Evolutionary conservation across 37 sponge, comb jelly and placozoan species (phyloP), one percentile per base, ranked within the genome.

Genomic region (Bolinopsis microptera): DNA sequence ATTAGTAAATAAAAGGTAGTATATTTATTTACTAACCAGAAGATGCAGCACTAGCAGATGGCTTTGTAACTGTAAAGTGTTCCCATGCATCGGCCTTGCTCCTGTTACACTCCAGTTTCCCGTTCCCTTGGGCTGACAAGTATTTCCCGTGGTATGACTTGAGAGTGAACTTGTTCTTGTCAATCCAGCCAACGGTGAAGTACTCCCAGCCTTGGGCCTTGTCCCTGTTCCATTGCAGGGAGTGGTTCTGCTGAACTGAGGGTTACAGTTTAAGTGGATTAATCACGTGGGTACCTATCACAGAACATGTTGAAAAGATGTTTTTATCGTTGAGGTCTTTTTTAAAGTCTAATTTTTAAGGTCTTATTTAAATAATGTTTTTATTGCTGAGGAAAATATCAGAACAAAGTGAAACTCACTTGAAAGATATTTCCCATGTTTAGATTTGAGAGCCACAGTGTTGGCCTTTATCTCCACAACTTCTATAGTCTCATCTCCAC

Each of bases 401-500:
- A n/a, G n/a, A n/a, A n/a, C n/a, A n/a, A n/a, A n/a, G n/a, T n/a
- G n/a, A n/a, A 40, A 86, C 90, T 26, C 26, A 86, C 90, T 48
- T 23, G 90, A 86, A 5, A 86, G 90, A 40, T 40, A 86, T 86
- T 86, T 86, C 2, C 90, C 90, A 27, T 24, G 1, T 33, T 8
- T 39, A 16, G 90, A 86, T n/a, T 41, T 86, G 61, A 86, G 61
- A 86, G 90, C 90, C n/a, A 86, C 90, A 2, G 31, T 28, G 18
- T 28, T n/a, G 18, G 26, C 25, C 3, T 21, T 72, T 3, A 72
- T 72, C n/a, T 24, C 31, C 25, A 72, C 75, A 8, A 72, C 18
- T 13, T 48, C 61, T 13, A 48, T 13, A 28, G 31, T 30, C 5
- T 72, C 26, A 3, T 72, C 75, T 5, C n/a, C 3, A 21, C 31